Conservation (phyloP, 2,113 vertebrate species). For the Clinocottus analis region DNA sequence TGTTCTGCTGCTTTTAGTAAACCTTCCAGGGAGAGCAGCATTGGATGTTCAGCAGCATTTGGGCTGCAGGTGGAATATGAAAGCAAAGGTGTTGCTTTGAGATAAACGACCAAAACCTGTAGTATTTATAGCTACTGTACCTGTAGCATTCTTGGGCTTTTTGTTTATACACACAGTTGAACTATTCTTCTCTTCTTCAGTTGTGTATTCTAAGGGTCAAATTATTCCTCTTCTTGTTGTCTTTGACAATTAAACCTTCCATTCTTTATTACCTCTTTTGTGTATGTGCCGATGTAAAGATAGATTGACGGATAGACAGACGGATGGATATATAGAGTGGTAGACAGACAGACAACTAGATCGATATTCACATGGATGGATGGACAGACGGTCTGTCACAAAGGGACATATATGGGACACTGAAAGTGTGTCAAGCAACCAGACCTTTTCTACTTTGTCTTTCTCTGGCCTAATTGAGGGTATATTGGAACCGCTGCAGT, state of each 20-base stretch:
- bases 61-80: conserved; percentile 16
- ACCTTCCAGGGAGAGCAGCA: conserved; percentile 23
- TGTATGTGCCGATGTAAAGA: neutral
- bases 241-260: neutral
- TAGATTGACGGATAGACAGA: neutral
- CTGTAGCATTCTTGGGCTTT: conserved; percentile 10
- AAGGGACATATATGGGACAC: neutral
- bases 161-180: neutral
- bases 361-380: no score
- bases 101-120: conserved; percentile 13
- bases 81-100: conserved; percentile 35
- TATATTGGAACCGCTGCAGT: neutral
- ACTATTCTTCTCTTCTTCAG: conserved; percentile 3
- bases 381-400: neutral
- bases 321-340: neutral
- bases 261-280: neutral
- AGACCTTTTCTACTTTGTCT: conserved; percentile 10
- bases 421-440: neutral
- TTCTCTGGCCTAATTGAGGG: conserved; percentile 17
- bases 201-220: conserved; percentile 1
- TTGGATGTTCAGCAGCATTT: conserved; percentile 22
- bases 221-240: neutral
- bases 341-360: no score
- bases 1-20: conserved; percentile 50
- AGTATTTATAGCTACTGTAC: conserved; percentile 8